Base-by-base conservation (phyloP, 35 echinoderm and acorn worm species). In the Patiria miniata region DNA sequence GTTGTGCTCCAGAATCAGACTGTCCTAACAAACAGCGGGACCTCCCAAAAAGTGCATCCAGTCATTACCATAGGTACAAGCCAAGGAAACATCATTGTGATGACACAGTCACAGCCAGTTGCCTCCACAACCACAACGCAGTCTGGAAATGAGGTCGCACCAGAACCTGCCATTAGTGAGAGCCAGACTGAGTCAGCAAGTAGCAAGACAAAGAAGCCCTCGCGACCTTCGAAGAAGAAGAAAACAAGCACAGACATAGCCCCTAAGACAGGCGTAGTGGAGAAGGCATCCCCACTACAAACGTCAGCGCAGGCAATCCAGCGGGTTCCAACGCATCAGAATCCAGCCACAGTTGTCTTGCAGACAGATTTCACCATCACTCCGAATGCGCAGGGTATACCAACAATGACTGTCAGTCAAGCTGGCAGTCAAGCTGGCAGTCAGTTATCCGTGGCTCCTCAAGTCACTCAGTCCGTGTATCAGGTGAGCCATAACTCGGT, bases 11-110 rank as follows among this genome's bases (percentile, higher is more conserved):
- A 90, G 22, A 90, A 90, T 59, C 82, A 58, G 36, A 32, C 65
- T 23, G 34, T 32, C 65, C 0, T 73, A 12, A 28, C 26, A 73
- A 73, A 26, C 6, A 14, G 29, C 65, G 34, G 65, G 15, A 73
- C 65, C 1, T 28, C 65, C 34, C 65, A 37, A 53, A 58, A n/a
- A 51, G 40, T 83, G 23, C 89, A 91, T 28, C 93, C 93, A 54
- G 93, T 95, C 8, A 91, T 95, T n/a, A 95, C 93, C 15, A 87
- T 95, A 12, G 90, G 85, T 33, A 90, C 90, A 19, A 95, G 90
- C 37, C 89, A 92, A 36, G 93, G 93, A 36, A 95, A 87, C 77
- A 92, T 95, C 23, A 95, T 95, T 17, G 90, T 95, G n/a, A 91
- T 95, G 65, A 95, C 89, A 58, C 81, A 90, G 44, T 56, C 93